Conservation (phyloP, 2,888 invertebrate genomes). For the Clusia tigrina region DNA sequence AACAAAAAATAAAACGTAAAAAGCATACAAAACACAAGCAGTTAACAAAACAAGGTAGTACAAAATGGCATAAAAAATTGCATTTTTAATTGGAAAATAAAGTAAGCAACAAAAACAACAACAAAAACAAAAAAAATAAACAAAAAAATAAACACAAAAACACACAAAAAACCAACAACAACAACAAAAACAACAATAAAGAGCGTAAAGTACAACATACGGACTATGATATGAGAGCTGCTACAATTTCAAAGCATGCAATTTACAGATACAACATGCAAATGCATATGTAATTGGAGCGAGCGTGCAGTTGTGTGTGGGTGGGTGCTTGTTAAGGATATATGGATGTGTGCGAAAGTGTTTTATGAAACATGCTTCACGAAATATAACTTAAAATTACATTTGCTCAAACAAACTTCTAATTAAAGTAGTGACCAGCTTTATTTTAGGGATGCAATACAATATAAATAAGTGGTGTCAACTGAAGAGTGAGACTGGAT, state of each 20-base stretch:
- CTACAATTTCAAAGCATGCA: neutral
- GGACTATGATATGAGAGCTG: neutral
- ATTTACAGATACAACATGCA: neutral
- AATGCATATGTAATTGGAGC: neutral
- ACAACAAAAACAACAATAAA: too few species aligned
- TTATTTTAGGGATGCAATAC: too few species aligned
- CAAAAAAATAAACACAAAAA: too few species aligned
- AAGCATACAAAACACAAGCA: slow-evolving; percentile 17
- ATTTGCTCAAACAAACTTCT: neutral
- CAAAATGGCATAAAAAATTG: slow-evolving; percentile 6
- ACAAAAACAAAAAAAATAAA: neutral
- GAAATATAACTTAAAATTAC: too few species aligned
- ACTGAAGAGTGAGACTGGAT: too few species aligned
- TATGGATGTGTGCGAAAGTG: neutral
- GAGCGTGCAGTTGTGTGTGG: slow-evolving; percentile 5
- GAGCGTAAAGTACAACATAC: neutral
- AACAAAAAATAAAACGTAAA: slow-evolving; percentile 19
- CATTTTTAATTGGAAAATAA: slow-evolving; percentile 15
- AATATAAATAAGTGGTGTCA: too few species aligned
- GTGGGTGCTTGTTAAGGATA: slow-evolving; percentile 10
- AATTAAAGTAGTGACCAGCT: too few species aligned
- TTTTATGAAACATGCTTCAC: slow-evolving; percentile 3
- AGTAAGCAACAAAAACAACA: neutral
- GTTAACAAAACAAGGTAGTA: slow-evolving; percentile 19
- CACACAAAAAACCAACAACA: too few species aligned